Evolutionary conservation across 2,888 invertebrate species (phyloP).

Genomic region (Arctia plantaginis): DNA sequence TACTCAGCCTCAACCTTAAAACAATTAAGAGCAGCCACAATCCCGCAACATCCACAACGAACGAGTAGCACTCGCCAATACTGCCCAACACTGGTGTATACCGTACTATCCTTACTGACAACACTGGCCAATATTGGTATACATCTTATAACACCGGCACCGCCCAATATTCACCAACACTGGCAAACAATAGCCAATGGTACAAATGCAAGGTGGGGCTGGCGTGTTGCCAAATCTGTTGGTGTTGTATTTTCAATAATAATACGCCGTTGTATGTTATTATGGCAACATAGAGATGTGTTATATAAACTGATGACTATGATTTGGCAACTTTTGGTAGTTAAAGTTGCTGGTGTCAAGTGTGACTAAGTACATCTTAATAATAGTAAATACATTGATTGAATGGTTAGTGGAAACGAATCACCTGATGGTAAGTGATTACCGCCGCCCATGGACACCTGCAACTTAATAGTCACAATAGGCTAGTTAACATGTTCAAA

Average conservation of each 20-base stretch:
- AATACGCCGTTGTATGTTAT: conserved; percentile 44
- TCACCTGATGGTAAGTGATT: too few relatives aligned
- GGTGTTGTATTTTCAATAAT: conserved; percentile 55
- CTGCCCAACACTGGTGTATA: not conserved
- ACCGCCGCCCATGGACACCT: too few relatives aligned
- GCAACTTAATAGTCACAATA: too few relatives aligned
- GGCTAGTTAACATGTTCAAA: too few relatives aligned
- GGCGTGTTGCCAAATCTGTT: conserved; percentile 52
- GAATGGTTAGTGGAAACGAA: too few relatives aligned
- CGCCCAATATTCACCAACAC: not conserved
- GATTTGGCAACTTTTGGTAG: not conserved
- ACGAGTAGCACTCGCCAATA: conserved; percentile 2
- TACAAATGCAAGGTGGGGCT: conserved; percentile 19
- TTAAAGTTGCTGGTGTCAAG: not conserved
- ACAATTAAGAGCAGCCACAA: conserved; percentile 8
- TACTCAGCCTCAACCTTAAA: conserved; percentile 1
- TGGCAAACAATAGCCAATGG: conserved; percentile 1
- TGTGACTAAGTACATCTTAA: not conserved
- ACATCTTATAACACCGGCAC: not conserved
- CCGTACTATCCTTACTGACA: not conserved
- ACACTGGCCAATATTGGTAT: conserved; percentile 7
- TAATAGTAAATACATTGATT: not conserved
- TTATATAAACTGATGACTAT: not conserved
- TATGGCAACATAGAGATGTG: not conserved
- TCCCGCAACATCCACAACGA: not conserved